Base-by-base conservation (phyloP, 2,797 vertebrate genomes). In the Sphaeramia orbicularis region DNA sequence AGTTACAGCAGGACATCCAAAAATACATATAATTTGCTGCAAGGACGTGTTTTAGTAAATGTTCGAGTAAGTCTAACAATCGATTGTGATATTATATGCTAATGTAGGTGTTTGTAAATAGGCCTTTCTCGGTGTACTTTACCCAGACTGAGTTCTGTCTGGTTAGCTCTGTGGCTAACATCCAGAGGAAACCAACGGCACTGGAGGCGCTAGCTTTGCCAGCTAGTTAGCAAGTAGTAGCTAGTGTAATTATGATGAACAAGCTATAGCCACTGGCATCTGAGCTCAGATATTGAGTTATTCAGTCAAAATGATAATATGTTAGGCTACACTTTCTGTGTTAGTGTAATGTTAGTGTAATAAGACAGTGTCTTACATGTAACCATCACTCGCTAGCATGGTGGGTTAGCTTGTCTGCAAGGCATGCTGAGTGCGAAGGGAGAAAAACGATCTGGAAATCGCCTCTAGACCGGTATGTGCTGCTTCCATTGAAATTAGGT, bases 91-190 rank as follows among this genome's bases (percentile, higher is more conserved):
- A 12, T 71, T 65, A 62, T 68, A 14, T 41, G 18, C 6, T 0
- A 10, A 1, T 1, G 4, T 43, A 5, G 2, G 6, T 51, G 5
- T 7, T 12, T 47, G 48, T 67, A 55, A 68, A 32, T 7, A 4
- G 7, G 0, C 2, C 37, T 45, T 57, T 55, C 6, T 67, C 14
- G 15, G 24, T 37, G 40, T 71, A 53, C 18, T 36, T 38, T 14
- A 7, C 2, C 43, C 45, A 60, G 64, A 73, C 75, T 61, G 57
- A 44, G 73, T 18, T 77, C 37, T 70, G 56, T 74, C 73, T 73
- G 66, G 66, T 88, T 91, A 90, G 84, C 85, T 79, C 13, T 7
- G 15, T 21, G 18, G 91, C 84, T 90, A 91, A 81, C 1, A 56
- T 67, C 51, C 54, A 71, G 49, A 51, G 79, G 65, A 83, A 78